Evolutionary conservation across 2,113 vertebrate species (phyloP).

Genomic region (Empidonax traillii): DNA sequence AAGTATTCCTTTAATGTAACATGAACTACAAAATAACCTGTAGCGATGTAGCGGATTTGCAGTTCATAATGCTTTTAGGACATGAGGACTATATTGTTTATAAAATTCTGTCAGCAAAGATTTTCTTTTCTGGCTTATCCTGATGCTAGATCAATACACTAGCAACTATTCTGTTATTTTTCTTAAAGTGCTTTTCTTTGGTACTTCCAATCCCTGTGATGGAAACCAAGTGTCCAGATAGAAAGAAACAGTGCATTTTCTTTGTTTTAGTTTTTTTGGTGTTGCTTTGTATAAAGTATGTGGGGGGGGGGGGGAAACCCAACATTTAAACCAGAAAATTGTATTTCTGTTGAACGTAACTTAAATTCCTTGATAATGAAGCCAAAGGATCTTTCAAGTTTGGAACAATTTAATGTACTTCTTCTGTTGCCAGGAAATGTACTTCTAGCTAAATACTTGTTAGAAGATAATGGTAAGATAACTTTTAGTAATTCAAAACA

Average conservation of each 20-base stretch:
- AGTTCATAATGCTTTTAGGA: not conserved
- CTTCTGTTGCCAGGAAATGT: constrained; percentile 6
- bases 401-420: not conserved
- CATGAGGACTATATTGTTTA: not conserved
- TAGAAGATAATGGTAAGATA: constrained; percentile 21
- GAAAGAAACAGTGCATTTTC: not conserved
- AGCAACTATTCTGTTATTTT: not conserved
- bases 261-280: not conserved
- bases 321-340: not conserved
- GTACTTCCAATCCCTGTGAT: not conserved
- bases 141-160: not conserved
- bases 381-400: not conserved
- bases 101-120: not conserved
- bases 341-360: not conserved
- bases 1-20: not conserved
- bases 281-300: not conserved
- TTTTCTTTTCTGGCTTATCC: not conserved
- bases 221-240: not conserved
- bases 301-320: fast-evolving
- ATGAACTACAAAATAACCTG: not conserved
- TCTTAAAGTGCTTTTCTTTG: not conserved
- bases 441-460: constrained; percentile 4
- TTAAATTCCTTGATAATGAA: not conserved
- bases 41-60: not conserved
- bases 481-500: constrained; percentile 48